Conservation (phyloP, 2,113 vertebrate genomes). For the Edolisoma coerulescens region DNA sequence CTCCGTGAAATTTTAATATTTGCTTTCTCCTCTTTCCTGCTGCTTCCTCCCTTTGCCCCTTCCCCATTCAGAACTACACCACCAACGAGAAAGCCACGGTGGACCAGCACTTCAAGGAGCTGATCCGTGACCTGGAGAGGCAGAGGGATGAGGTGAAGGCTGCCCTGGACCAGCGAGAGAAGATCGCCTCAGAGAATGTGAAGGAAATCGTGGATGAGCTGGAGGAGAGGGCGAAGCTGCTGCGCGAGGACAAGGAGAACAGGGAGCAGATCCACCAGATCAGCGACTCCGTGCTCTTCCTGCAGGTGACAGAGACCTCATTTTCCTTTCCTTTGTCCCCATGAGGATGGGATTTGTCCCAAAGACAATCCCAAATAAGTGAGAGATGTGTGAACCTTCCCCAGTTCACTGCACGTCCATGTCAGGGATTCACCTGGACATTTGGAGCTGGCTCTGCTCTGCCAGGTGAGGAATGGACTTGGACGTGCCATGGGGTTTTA, state of each 20-base stretch:
- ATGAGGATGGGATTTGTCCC: background rate
- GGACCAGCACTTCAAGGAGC: slow-evolving; percentile 79
- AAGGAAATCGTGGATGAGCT: slow-evolving; percentile 76
- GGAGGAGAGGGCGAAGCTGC: slow-evolving; percentile 74
- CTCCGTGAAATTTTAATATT: background rate
- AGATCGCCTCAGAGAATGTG: slow-evolving; percentile 73
- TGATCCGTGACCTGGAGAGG: slow-evolving; percentile 77
- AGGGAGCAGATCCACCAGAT: slow-evolving; percentile 79
- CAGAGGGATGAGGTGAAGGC: slow-evolving; percentile 79
- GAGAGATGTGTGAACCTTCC: background rate
- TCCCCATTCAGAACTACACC: slow-evolving; percentile 71
- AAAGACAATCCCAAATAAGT: background rate
- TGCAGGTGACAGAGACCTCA: slow-evolving; percentile 63
- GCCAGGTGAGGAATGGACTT: background rate
- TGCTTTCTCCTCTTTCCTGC: background rate
- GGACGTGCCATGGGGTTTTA: background rate
- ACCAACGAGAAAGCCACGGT: slow-evolving; percentile 78
- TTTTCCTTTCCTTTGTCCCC: background rate
- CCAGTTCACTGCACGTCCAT: background rate
- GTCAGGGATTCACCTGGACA: background rate
- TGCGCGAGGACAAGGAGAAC: slow-evolving; percentile 77
- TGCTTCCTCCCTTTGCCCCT: background rate
- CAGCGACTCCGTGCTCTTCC: slow-evolving; percentile 78
- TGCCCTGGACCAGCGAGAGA: slow-evolving; percentile 75
- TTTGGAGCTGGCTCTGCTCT: background rate